A percentile compares a stretch with the other conserved stretches of the same genome.
These are phyloP conservation scores for Guaruba guarouba DNA, from an alignment of 2,113 vertebrate species.

Conservation along the genomic window DNA sequence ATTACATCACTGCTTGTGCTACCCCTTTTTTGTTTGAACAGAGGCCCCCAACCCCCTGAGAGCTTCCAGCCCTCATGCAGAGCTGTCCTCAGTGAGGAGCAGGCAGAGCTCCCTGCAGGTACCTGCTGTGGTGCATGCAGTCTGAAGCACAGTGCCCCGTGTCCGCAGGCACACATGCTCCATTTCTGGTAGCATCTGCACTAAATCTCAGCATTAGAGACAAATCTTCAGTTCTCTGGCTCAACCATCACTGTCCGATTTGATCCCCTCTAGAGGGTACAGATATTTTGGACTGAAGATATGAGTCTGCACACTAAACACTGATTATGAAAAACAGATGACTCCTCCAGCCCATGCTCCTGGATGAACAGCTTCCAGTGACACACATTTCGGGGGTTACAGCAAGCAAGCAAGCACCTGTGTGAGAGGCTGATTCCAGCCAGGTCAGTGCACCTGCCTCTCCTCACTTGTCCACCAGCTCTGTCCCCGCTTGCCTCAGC, in stretches of 20 bases:
- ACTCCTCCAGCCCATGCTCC: background rate
- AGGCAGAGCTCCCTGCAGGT: background rate
- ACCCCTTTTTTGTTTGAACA: background rate
- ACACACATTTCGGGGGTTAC: accelerated
- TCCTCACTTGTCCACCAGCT: background rate
- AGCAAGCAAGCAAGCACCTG: background rate
- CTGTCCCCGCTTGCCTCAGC: background rate
- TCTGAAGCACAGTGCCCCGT: accelerated
- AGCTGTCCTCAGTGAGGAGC: background rate
- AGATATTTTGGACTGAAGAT: background rate
- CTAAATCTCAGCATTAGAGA: background rate
- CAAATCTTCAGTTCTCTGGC: background rate
- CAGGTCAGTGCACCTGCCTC: background rate
- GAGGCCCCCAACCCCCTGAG: accelerated
- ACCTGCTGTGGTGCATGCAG: accelerated
- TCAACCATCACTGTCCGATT: background rate
- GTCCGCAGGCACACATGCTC: background rate
- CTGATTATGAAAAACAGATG: accelerated
- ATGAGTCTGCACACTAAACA: background rate
- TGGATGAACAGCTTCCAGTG: background rate
- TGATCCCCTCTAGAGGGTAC: background rate
- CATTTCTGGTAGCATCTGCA: background rate
- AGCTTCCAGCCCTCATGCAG: accelerated
- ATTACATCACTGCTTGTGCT: background rate
- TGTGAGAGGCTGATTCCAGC: background rate